Evolutionary conservation across 2,888 invertebrate species (phyloP), one percentile per base, ranked within the genome.

Genomic region (Sminthurides aquaticus): DNA sequence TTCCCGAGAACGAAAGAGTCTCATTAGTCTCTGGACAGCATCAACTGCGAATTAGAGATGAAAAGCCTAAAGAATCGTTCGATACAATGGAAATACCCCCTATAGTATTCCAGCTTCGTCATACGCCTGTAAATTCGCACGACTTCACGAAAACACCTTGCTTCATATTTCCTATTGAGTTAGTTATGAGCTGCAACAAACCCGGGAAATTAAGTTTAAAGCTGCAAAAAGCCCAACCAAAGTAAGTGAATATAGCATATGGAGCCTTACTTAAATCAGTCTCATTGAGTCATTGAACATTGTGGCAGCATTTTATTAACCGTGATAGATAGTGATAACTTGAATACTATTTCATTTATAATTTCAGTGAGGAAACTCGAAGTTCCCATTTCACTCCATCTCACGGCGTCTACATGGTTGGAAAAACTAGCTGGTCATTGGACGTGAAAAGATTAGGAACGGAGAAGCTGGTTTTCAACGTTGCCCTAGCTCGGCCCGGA

Each of bases 391-490:
- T n/a, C 26, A 28, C 60, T 28, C 54, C 65, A 20, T 62, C 62
- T 3, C 67, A 71, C 49, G 67, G 60, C 26, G 62, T 72, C 24
- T 69, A 63, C 49, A 64, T 72, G 24, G 43, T 65, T 1, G 74
- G 74, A 3, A 67, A 72, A 67, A 71, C 70, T 22, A 68, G 62
- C 25, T 72, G 72, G 72, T 62, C 34, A 24, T 57, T 73, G 22
- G 54, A 70, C 24, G 34, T 66, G 2, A 54, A 56, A 18, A 64
- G 66, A 34, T 34, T 65, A 28, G 29, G 66, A 29, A 65, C 57
- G 20, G 20, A 67, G 62, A 64, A 34, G 27, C 52, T 74, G 15
- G 60, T 60, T 8, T 74, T 68, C 64, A 68, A 61, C 15, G 64
- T 70, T 1, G 67, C 67, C 15, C 49, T 74, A 20, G 66, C 70